These are phyloP conservation scores for Acipenser oxyrinchus DNA, from an alignment of 2,797 vertebrate genomes.

Conservation along the genomic window DNA sequence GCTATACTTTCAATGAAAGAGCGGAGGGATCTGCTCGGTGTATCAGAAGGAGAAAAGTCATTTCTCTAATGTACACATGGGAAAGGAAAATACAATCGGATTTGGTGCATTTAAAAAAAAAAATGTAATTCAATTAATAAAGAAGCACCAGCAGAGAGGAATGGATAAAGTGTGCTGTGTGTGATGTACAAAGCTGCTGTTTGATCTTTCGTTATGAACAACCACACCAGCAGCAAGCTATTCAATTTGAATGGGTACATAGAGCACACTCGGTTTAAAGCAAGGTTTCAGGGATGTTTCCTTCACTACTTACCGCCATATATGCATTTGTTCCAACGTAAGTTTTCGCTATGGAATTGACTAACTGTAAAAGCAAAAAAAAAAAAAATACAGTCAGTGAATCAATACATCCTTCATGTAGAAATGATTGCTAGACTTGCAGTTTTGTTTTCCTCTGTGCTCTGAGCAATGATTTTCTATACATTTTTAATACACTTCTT, in stretches of 20 bases:
- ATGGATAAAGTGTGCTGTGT: conserved; percentile 28
- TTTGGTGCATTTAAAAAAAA: conserved; percentile 34
- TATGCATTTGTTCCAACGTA: conserved; percentile 98
- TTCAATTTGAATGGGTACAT: too few relatives aligned
- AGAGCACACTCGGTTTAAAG: too few relatives aligned
- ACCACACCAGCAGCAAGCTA: not conserved
- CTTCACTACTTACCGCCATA: conserved; percentile 83
- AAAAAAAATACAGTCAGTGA: not conserved
- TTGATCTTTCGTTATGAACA: conserved; percentile 26
- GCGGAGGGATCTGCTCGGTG: conserved; percentile 37
- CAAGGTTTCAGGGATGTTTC: too few relatives aligned
- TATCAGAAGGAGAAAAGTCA: conserved; percentile 39
- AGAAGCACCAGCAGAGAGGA: conserved; percentile 5
- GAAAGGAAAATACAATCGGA: conserved; percentile 43
- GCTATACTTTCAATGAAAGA: conserved; percentile 41
- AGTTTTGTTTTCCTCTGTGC: too few relatives aligned
- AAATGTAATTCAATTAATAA: conserved; percentile 45
- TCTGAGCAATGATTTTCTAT: too few relatives aligned
- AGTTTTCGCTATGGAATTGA: conserved; percentile 98
- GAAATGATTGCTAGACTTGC: too few relatives aligned
- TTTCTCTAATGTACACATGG: conserved; percentile 54
- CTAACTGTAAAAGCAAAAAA: conserved; percentile 71
- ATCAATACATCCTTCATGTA: too few relatives aligned
- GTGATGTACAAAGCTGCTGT: conserved; percentile 31
- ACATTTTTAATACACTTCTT: too few relatives aligned